Conservation (phyloP, 2,888 invertebrate species). For the Bibio marci region DNA sequence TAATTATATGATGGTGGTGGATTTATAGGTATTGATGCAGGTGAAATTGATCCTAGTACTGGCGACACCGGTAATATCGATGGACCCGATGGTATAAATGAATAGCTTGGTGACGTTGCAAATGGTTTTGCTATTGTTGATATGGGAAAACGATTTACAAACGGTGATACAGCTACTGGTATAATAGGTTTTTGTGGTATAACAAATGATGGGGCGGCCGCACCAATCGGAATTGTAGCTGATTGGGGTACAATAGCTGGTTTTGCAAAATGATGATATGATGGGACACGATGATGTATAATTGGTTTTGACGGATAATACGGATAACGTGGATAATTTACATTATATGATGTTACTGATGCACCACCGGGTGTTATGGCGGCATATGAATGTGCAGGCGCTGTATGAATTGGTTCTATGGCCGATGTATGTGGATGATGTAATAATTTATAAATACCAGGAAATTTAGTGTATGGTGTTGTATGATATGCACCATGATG, state of each 20-base stretch:
- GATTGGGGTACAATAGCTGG: constrained; percentile 1
- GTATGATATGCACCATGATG: neutral
- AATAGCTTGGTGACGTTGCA: neutral
- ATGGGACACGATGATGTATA: neutral
- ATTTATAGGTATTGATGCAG: constrained; percentile 1
- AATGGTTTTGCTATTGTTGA: neutral
- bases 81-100: neutral
- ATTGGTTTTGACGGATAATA: constrained; percentile 1
- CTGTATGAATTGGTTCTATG: constrained; percentile 2
- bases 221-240: neutral
- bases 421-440: constrained; percentile 3
- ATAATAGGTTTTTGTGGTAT: neutral
- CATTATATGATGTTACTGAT: constrained; percentile 7
- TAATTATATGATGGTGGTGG: constrained; percentile 1
- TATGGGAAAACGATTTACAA: neutral
- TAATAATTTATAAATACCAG: constrained; percentile 1
- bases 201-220: neutral
- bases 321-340: constrained; percentile 7
- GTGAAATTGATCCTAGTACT: neutral
- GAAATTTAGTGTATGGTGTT: neutral
- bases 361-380: constrained; percentile 7
- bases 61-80: neutral
- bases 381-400: neutral
- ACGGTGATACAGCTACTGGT: neutral
- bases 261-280: neutral